These are phyloP conservation scores for Hofmannophila pseudospretella DNA, from an alignment of 2,888 invertebrate species.

Conservation along the genomic window DNA sequence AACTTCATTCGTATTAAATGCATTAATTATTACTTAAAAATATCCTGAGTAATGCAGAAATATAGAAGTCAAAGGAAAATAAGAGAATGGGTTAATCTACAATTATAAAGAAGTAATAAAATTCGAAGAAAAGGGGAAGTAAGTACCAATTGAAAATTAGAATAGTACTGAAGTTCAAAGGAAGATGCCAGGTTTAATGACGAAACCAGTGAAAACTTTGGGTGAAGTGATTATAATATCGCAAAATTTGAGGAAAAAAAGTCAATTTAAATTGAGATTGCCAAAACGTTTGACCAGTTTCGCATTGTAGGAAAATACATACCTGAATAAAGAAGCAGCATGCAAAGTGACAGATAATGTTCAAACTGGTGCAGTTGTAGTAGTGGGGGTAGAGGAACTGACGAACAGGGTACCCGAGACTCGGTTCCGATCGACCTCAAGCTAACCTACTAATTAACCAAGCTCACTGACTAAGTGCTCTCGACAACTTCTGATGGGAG, in stretches of 20 bases:
- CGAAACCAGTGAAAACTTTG: constrained; percentile 45
- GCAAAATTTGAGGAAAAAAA: constrained; percentile 5
- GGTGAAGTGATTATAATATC: constrained; percentile 12
- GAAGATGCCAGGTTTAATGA: constrained; percentile 48
- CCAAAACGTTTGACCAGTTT: constrained; percentile 38
- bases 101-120: constrained; percentile 42
- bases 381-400: constrained; percentile 60
- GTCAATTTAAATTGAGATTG: constrained; percentile 1
- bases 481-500: constrained; percentile 62
- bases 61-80: constrained; percentile 39
- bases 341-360: constrained; percentile 70
- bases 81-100: constrained; percentile 43
- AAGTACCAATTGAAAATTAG: constrained; percentile 59
- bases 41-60: constrained; percentile 47
- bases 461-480: constrained; percentile 70
- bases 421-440: constrained; percentile 62
- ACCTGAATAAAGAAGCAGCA: constrained; percentile 69
- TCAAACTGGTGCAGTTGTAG: constrained; percentile 62
- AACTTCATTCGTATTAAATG: constrained; percentile 54
- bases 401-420: constrained; percentile 59
- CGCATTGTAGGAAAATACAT: constrained; percentile 42
- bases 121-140: constrained; percentile 46
- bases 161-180: constrained; percentile 53
- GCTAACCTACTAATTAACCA: constrained; percentile 71
- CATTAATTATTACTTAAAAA: constrained; percentile 40